Evolutionary conservation across 2,797 vertebrate genomes (phyloP), one percentile per base, ranked within the genome.

Genomic region (Acridotheres tristis): DNA sequence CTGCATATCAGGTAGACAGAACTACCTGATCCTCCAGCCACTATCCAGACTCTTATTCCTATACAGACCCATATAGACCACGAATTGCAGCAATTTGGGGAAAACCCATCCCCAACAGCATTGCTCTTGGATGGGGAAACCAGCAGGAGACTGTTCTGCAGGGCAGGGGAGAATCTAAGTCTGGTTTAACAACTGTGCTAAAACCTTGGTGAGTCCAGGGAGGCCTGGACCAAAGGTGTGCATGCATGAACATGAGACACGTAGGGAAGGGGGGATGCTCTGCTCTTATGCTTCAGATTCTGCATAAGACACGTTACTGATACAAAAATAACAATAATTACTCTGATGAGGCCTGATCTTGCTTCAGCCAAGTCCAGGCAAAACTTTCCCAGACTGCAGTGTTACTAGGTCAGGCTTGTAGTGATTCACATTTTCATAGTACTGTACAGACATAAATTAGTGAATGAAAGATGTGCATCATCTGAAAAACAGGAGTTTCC

Each of bases 311-410:
- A 90, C 17, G 1, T 73, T 73, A 59, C 78, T 91, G 51, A 82
- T 91, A 94, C 18, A 88, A 94, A 96, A 95, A 95, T 84, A 90
- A 91, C 67, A 89, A 91, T 42, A 90, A 63, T 69, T 88, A 93
- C 58, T 94, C 71, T 88, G 50, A 75, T 79, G 42, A 91, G 83
- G 71, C 69, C 77, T 71, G 80, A 79, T 79, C 85, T 63, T 79
- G 30, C 59, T 84, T 65, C 69, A 81, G 66, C 30, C 43, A 81
- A 92, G 73, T 32, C 58, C 87, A 96, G 79, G 73, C 40, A 92
- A 83, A 76, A 36, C 51, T 88, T 47, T 21, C 40, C 51, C 71
- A 79, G 51, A 59, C 59, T 88, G 79, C 53, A 66, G 53, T 9
- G 54, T 74, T 85, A 40, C 66, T 32, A 51, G 65, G 59, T 88